A percentile compares a stretch with the other conserved stretches of the same genome.
Evolutionary conservation across 1,140 invertebrate genomes (phyloP).

Genomic region (Drosophila tristis): DNA sequence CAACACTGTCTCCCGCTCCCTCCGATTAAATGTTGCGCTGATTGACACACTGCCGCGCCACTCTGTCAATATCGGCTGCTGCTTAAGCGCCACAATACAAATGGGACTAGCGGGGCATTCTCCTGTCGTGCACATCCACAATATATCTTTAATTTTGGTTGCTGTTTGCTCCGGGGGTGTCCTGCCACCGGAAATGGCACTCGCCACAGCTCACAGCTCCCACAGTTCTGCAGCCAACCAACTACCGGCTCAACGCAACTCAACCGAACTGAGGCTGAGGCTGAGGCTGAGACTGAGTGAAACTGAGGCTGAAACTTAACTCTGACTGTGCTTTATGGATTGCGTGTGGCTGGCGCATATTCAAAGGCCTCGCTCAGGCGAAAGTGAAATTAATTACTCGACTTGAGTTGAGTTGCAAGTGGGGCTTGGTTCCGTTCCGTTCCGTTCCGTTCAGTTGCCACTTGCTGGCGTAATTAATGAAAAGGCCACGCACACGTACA

Average conservation of each 20-base stretch:
- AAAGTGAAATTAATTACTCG: conserved; percentile 80
- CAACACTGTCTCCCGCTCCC: too few species aligned
- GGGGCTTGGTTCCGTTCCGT: background rate
- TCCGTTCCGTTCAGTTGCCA: conserved; percentile 15
- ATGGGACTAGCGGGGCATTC: too few species aligned
- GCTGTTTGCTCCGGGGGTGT: background rate
- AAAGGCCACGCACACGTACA: conserved; percentile 35
- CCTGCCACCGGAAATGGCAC: conserved; percentile 18
- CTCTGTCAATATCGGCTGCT: too few species aligned
- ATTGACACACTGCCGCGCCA: too few species aligned
- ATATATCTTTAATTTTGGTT: background rate
- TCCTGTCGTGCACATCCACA: too few species aligned
- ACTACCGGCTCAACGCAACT: too few species aligned
- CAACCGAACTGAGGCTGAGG: too few species aligned
- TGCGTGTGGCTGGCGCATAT: conserved; percentile 66
- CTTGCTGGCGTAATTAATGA: conserved; percentile 71
- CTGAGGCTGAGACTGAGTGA: too few species aligned
- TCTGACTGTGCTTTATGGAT: conserved; percentile 39
- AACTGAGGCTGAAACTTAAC: background rate
- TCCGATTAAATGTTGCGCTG: too few species aligned
- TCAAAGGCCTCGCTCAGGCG: conserved; percentile 79
- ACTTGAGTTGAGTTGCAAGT: conserved; percentile 36
- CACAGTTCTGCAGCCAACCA: too few species aligned
- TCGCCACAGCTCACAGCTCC: background rate
- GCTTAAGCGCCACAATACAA: too few species aligned